Percentiles rank a stretch among this genome's conserved stretches.
These are phyloP conservation scores for Chrosomus eos DNA, from an alignment of 2,797 vertebrate species.

Conservation along the genomic window DNA sequence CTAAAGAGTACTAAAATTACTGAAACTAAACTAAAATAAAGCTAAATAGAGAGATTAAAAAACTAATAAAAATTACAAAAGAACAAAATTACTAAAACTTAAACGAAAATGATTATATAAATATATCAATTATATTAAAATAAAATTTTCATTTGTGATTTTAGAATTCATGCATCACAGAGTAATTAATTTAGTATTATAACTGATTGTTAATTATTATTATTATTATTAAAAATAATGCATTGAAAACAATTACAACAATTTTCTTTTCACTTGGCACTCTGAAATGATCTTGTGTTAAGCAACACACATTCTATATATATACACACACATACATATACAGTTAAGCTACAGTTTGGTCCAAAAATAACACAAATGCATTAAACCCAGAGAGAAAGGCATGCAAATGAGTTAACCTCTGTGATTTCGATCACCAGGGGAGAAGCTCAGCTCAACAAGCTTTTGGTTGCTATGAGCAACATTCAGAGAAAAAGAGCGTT, in stretches of 20 bases:
- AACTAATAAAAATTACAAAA: background rate
- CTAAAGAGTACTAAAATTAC: background rate
- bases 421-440: background rate
- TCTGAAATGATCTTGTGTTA: background rate
- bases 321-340: background rate
- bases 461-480: conserved; percentile 24
- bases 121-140: background rate
- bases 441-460: background rate
- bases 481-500: background rate
- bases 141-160: no score
- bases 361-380: conserved; percentile 8
- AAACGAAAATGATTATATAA: background rate
- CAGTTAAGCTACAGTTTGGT: background rate
- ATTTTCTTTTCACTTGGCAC: background rate
- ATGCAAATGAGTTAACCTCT: conserved; percentile 16
- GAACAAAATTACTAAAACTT: background rate
- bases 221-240: background rate
- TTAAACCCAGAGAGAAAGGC: conserved; percentile 15
- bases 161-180: background rate
- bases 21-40: background rate
- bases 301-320: background rate
- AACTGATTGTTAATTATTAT: no score
- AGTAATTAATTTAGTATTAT: background rate
- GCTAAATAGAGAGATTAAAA: background rate
- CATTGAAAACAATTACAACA: background rate